Evolutionary conservation across 2,113 vertebrate species (phyloP).

Genomic region (Prochilodus magdalenae): DNA sequence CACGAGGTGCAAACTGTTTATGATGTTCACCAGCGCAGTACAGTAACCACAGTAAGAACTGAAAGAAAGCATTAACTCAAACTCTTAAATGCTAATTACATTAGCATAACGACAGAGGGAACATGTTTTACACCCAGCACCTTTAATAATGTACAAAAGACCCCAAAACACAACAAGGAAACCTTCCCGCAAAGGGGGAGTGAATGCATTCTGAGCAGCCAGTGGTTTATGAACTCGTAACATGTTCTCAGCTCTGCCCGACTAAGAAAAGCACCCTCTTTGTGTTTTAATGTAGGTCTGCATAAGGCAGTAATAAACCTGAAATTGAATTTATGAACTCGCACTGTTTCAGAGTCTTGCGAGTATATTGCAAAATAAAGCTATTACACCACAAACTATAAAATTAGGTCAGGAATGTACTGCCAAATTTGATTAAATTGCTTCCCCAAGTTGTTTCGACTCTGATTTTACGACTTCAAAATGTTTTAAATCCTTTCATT

Average conservation of each 20-base stretch:
- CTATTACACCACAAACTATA: slow-evolving; percentile 77
- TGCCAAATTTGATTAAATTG: slow-evolving; percentile 73
- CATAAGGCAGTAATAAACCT: slow-evolving; percentile 76
- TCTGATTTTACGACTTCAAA: slow-evolving; percentile 74
- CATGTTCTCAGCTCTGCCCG: slow-evolving; percentile 34
- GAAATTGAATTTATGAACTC: slow-evolving; percentile 81
- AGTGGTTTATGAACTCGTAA: background rate
- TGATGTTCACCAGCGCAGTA: no score
- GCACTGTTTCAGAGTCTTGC: slow-evolving; percentile 63
- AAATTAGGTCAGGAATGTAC: slow-evolving; percentile 77
- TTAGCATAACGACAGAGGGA: background rate
- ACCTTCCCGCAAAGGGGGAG: slow-evolving; percentile 7
- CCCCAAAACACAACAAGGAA: background rate
- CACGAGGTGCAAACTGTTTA: no score
- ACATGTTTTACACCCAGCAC: background rate
- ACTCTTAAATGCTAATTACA: background rate
- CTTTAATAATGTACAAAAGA: background rate
- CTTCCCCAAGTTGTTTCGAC: slow-evolving; percentile 73
- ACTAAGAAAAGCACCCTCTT: slow-evolving; percentile 37
- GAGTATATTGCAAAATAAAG: slow-evolving; percentile 73
- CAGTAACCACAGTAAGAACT: background rate
- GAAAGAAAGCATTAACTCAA: background rate
- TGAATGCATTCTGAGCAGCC: slow-evolving; percentile 7
- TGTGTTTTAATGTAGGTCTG: slow-evolving; percentile 43
- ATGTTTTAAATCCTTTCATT: slow-evolving; percentile 72